phyloP scores from a whole-genome alignment of 2,888 invertebrate species.

The Caenorhabditis sp. region DNA sequence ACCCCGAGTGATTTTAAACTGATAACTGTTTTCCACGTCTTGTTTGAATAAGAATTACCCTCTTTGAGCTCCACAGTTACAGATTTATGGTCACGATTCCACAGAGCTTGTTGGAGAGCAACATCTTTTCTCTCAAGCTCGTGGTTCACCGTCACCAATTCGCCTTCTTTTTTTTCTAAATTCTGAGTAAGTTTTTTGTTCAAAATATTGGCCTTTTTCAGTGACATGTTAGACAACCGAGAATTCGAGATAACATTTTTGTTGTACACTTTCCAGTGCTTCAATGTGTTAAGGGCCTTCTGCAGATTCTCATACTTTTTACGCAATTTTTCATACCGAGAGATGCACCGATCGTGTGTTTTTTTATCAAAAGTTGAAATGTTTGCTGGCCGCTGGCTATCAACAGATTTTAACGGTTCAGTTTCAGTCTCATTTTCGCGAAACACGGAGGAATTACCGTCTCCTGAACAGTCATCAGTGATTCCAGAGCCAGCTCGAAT shows the following conservation, averaged over 20 bases:
- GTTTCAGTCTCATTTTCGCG: neutral
- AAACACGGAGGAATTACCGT: neutral
- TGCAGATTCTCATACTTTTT: neutral
- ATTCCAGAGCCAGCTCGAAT: neutral
- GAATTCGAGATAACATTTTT: neutral
- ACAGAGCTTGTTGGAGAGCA: neutral
- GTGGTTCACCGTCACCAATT: neutral
- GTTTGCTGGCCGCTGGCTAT: neutral
- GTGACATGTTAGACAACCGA: neutral
- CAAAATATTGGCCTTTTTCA: neutral
- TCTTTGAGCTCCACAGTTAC: neutral
- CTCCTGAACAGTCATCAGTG: neutral
- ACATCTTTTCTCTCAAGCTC: neutral
- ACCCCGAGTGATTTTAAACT: neutral
- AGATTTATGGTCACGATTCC: neutral
- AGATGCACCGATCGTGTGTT: neutral
- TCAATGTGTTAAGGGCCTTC: neutral
- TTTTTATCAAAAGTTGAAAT: neutral
- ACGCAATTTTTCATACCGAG: neutral
- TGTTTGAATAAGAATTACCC: conserved; percentile 1
- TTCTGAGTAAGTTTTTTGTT: neutral
- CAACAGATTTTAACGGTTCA: neutral
- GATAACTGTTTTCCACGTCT: neutral
- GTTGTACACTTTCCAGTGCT: neutral
- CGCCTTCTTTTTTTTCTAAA: neutral